phyloP scores from a whole-genome alignment of 1,140 invertebrate species.

The Listronotus bonariensis region DNA sequence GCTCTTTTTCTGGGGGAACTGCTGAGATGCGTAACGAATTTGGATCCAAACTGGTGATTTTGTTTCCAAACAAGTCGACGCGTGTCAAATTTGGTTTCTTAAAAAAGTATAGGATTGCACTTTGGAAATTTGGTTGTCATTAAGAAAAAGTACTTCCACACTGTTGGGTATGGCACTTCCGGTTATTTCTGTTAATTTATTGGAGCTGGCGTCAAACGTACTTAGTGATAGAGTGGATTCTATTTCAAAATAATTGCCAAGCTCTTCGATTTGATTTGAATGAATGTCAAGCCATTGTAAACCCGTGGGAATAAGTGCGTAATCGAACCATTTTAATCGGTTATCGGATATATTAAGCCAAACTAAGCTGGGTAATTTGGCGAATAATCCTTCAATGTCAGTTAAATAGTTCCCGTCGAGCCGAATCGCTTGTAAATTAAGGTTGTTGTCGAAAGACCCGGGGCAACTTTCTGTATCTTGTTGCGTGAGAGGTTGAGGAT shows the following conservation, averaged over 20 bases:
- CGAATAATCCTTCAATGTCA: constrained; percentile 83
- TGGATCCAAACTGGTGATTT: constrained; percentile 81
- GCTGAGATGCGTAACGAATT: constrained; percentile 84
- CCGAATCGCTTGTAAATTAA: constrained; percentile 82
- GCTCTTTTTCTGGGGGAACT: constrained; percentile 72
- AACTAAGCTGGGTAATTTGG: constrained; percentile 82
- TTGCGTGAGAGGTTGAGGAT: constrained; percentile 88
- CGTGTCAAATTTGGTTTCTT: constrained; percentile 88
- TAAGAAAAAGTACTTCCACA: constrained; percentile 81
- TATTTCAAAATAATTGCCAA: constrained; percentile 90
- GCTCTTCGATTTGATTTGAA: constrained; percentile 81
- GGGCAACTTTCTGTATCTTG: constrained; percentile 83
- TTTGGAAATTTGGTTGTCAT: constrained; percentile 84
- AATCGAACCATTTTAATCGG: constrained; percentile 86
- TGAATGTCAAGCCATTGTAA: constrained; percentile 91
- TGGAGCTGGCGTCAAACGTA: constrained; percentile 85
- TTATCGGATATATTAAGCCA: constrained; percentile 94
- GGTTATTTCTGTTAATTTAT: constrained; percentile 83
- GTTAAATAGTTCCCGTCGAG: constrained; percentile 86
- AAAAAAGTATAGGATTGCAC: constrained; percentile 93
- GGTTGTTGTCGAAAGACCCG: constrained; percentile 82
- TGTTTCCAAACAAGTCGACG: constrained; percentile 84
- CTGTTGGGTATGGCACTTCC: constrained; percentile 85
- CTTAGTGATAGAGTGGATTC: constrained; percentile 80
- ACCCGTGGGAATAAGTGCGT: constrained; percentile 85